A percentile compares a stretch with the other conserved stretches of the same genome.
These are phyloP conservation scores for Zapornia atra DNA, from an alignment of 2,113 vertebrate genomes.

Conservation along the genomic window DNA sequence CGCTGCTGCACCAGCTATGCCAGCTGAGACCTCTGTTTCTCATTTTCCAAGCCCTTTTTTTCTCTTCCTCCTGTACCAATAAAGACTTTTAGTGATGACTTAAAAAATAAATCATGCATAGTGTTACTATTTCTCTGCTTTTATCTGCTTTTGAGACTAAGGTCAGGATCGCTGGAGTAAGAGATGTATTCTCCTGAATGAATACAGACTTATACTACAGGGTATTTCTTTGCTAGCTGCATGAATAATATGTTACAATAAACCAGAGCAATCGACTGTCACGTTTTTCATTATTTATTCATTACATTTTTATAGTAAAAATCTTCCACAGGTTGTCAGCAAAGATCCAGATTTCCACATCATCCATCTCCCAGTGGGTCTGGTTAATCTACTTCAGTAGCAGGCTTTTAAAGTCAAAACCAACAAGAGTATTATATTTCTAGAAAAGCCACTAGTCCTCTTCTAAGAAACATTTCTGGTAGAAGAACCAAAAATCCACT, in stretches of 20 bases:
- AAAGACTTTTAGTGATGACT: not conserved
- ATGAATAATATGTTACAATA: not conserved
- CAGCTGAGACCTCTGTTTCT: not conserved
- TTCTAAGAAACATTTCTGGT: not conserved
- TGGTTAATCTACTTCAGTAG: not conserved
- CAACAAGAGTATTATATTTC: not conserved
- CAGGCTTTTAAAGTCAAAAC: slow-evolving; percentile 10
- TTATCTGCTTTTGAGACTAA: not conserved
- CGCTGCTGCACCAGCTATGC: rapidly evolving
- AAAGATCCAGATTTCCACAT: not conserved
- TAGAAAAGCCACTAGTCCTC: not conserved
- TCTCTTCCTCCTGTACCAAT: not conserved
- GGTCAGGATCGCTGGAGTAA: not conserved
- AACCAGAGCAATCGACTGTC: not conserved
- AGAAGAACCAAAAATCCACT: not conserved
- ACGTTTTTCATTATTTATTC: slow-evolving; percentile 43
- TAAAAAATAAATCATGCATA: not conserved
- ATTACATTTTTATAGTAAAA: slow-evolving; percentile 18
- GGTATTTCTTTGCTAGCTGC: not conserved
- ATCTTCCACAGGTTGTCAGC: not conserved
- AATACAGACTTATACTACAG: not conserved
- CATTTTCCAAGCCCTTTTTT: not conserved
- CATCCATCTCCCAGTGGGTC: not conserved
- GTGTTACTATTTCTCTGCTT: not conserved
- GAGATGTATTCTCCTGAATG: not conserved